Conservation (phyloP, 2,888 invertebrate genomes). For the Nemoura dubitans region DNA sequence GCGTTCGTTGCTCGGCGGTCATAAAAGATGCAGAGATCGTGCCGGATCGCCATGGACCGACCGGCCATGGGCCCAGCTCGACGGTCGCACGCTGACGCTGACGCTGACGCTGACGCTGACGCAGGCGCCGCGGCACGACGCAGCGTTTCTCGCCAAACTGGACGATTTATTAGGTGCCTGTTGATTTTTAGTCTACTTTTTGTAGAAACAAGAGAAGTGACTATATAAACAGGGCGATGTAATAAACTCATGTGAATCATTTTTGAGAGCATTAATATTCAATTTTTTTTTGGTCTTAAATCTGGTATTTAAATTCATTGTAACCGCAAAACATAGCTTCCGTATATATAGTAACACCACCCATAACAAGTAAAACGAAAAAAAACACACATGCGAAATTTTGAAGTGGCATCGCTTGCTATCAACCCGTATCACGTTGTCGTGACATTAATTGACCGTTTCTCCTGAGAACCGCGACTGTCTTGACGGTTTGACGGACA, state of each 20-base stretch:
- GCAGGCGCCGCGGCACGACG: no score
- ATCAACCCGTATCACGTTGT: background rate
- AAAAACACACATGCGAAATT: background rate
- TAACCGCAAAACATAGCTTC: background rate
- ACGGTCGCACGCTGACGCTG: no score
- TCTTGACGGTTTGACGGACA: background rate
- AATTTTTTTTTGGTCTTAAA: background rate
- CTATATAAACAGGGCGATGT: background rate
- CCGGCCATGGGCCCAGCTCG: background rate
- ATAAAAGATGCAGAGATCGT: constrained; percentile 12
- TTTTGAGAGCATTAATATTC: no score
- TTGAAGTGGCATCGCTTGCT: background rate
- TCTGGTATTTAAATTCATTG: background rate
- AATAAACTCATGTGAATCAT: no score
- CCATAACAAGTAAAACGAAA: background rate
- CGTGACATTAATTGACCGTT: background rate
- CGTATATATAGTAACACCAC: background rate
- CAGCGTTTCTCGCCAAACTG: background rate
- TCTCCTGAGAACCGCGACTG: background rate
- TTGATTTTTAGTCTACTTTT: background rate
- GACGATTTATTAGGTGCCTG: background rate
- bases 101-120: no score
- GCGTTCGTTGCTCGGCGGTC: background rate
- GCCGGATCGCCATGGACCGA: background rate
- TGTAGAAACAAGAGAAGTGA: background rate